These are phyloP conservation scores for Myopa testacea DNA, from an alignment of 2,888 invertebrate species.

Conservation along the genomic window DNA sequence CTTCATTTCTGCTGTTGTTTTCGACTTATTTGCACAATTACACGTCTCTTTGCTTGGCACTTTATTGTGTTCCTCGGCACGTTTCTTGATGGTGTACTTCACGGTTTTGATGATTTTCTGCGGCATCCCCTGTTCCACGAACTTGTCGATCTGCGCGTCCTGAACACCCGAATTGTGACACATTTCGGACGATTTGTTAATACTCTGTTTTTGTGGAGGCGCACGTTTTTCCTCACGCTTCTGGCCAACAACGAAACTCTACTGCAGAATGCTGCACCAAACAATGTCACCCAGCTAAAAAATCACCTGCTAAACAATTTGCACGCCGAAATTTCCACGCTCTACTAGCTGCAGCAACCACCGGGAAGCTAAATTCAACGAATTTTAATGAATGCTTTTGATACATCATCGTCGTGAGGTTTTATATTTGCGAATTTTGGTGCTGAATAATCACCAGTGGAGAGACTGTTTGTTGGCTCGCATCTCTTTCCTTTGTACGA, in stretches of 20 bases:
- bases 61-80: slow-evolving; percentile 48
- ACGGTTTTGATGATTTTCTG: slow-evolving; percentile 63
- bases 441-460: background rate
- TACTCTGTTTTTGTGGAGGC: background rate
- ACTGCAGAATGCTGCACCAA: background rate
- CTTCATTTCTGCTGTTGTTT: slow-evolving; percentile 16
- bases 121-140: slow-evolving; percentile 65
- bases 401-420: slow-evolving; percentile 43
- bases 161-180: slow-evolving; percentile 63
- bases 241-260: background rate
- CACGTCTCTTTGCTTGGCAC: slow-evolving; percentile 11
- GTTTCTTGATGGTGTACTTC: slow-evolving; percentile 61
- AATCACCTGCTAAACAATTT: slow-evolving; percentile 10
- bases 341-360: slow-evolving; percentile 26
- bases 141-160: slow-evolving; percentile 65
- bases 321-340: background rate
- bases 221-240: background rate
- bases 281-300: background rate
- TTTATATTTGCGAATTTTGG: slow-evolving; percentile 50
- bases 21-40: slow-evolving; percentile 31
- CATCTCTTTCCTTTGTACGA: background rate
- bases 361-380: slow-evolving; percentile 49
- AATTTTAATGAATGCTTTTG: slow-evolving; percentile 48
- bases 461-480: background rate
- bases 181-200: slow-evolving; percentile 51